Evolutionary conservation across 2,888 invertebrate genomes (phyloP), one percentile per base, ranked within the genome.

Genomic region (Cyclophora punctaria): DNA sequence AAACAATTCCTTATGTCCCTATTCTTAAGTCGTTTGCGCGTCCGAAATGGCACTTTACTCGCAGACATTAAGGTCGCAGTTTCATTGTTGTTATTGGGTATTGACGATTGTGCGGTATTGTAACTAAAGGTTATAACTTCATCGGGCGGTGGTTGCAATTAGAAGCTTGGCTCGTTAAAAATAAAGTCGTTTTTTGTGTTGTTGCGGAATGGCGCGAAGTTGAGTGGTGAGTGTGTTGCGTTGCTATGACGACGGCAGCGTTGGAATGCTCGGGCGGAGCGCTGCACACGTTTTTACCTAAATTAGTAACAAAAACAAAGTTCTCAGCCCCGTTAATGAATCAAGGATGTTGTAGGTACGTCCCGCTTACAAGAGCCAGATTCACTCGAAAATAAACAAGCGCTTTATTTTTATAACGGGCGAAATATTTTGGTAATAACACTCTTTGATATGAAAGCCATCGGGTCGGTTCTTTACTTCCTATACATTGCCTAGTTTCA

Each of bases 231-330:
- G 91, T 91, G 66, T 65, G 65, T 76, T 62, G 73, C 79, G 91
- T 91, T 84, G 80, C 90, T 85, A 91, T 91, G 88, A 90, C 82
- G 86, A 91, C 91, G 70, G 75, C 71, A 67, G 77, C 79, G 78
- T 75, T 80, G 83, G 84, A 84, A 84, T 84, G 80, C 79, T 69
- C 62, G 67, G 67, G 63, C 63, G 66, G 75, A 69, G 71, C 69
- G 56, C 53, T 63, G 66, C 63, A 71, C 69, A 69, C 69, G 76
- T 79, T 80, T 79, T 83, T 77, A 77, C 78, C 78, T 76, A 78
- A 80, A 78, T 82, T 81, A 75, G 69, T 68, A 66, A 71, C 69
- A 72, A 73, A 72, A 71, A 73, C 72, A 72, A 64, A 64, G 58
- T 64, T 62, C 60, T 60, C 45, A 41, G 55, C 47, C 45, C 52